Evolutionary conservation across 92 coral and sea anemone genomes (phyloP).

Genomic region (Zoanthus sociatus): DNA sequence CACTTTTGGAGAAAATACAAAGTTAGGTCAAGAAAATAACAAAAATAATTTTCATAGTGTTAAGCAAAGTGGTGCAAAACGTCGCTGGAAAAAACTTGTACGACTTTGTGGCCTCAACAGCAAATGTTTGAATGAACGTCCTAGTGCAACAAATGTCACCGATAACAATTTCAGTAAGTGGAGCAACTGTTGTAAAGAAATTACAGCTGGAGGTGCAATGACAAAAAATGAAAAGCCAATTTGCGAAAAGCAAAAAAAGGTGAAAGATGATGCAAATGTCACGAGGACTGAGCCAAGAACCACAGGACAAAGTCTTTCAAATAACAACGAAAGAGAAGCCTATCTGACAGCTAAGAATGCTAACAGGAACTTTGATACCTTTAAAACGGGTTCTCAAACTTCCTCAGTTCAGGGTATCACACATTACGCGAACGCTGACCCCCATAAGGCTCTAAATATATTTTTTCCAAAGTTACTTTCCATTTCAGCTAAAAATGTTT

Average conservation of each 20-base stretch:
- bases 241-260: not conserved
- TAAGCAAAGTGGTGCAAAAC: not conserved
- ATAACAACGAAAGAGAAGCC: not conserved
- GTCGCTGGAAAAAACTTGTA: conserved; percentile 25
- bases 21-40: not conserved
- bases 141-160: not conserved
- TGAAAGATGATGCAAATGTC: not conserved
- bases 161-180: conserved; percentile 1
- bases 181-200: not conserved
- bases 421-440: not conserved
- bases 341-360: not conserved
- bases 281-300: not conserved
- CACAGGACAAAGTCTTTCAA: not conserved
- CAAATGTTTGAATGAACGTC: not conserved
- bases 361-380: not conserved
- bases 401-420: not conserved
- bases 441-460: not conserved
- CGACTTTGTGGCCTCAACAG: conserved; percentile 10
- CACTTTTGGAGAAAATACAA: not conserved
- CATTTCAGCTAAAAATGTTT: not conserved
- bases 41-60: not conserved
- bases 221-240: not conserved
- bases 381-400: not conserved
- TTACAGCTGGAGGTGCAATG: too few species aligned
- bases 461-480: not conserved